Base-by-base conservation (phyloP, 2,113 vertebrate genomes). In the Scortum barcoo region DNA sequence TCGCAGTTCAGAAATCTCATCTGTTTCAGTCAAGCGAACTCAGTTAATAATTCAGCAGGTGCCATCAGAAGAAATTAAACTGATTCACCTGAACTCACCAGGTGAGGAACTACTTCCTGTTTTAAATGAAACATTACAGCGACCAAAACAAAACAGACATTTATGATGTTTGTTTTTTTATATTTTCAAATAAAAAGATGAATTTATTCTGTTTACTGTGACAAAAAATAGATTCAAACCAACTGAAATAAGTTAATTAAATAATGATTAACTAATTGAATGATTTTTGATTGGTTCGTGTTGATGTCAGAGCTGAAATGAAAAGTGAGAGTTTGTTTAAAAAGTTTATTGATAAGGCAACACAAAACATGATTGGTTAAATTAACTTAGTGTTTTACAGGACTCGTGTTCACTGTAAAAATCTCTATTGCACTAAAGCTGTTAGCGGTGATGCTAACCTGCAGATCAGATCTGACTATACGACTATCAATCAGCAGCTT, bases 291-390 rank as follows among this genome's bases (percentile, higher is more conserved):
- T 20, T 48, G 46, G 46, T 48, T 50, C 19, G 12, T 5, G 16
- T 24, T 16, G 38, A n/a, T 38, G 13, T 63, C 2, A 14, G 0
- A 33, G 62, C 53, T 54, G 3, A 63, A 70, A 69, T 9, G 14
- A 74, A 74, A 10, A 24, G 33, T 36, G 24, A 58, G 8, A 10
- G 20, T 63, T 87, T 62, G 14, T 71, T 90, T 57, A 74, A 86
- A 89, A 88, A 85, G 67, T 93, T 91, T 91, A 93, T 88, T 92
- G 56, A 81, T 93, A 93, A 94, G 92, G 92, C 93, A 94, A 88
- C 89, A 89, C 81, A 78, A 73, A 69, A 76, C 67, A 56, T 63
- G 73, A 80, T 67, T 4, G 22, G 76, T 85, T 16, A 72, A 60
- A 72, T 60, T 10, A 70, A 20, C 36, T 16, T 26, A 58, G 33